phyloP scores from a whole-genome alignment of 92 coral and sea anemone genomes.

The Porites lobata region DNA sequence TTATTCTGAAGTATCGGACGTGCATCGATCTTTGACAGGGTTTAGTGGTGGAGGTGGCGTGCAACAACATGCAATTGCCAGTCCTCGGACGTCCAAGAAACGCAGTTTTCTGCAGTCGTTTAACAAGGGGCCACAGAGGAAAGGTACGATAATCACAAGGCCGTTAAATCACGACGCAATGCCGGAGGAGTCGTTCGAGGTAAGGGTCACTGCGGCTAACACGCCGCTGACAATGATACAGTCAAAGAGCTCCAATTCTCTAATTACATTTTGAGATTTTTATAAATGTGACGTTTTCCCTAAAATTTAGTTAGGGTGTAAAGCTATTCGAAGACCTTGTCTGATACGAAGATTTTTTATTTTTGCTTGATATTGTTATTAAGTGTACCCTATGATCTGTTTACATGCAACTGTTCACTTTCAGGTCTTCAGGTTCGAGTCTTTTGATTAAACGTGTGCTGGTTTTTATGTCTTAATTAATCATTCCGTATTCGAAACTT shows the following conservation, averaged over 20 bases:
- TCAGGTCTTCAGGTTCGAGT: too few species aligned
- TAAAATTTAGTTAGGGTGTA: too few species aligned
- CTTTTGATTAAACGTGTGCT: background rate
- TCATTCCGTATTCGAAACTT: background rate
- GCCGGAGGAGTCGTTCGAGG: constrained; percentile 39
- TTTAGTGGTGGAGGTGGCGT: constrained; percentile 1
- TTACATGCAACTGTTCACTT: too few species aligned
- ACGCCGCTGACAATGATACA: too few species aligned
- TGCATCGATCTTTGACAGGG: constrained; percentile 48
- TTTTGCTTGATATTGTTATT: too few species aligned
- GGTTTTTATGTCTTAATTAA: background rate
- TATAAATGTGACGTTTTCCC: too few species aligned
- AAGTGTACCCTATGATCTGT: too few species aligned
- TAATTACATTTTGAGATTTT: too few species aligned
- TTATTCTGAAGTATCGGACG: constrained; percentile 18
- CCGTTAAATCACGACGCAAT: constrained; percentile 32
- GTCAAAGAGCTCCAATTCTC: too few species aligned
- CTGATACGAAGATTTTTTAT: too few species aligned
- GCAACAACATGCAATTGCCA: constrained; percentile 33
- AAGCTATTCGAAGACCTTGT: too few species aligned
- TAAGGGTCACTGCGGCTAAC: background rate
- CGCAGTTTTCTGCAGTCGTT: constrained; percentile 34
- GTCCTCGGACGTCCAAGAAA: constrained; percentile 39
- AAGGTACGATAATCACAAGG: constrained; percentile 40
- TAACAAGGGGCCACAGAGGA: constrained; percentile 32